phyloP scores from a whole-genome alignment of 1,140 invertebrate genomes.

The Drosophila baimaii region DNA sequence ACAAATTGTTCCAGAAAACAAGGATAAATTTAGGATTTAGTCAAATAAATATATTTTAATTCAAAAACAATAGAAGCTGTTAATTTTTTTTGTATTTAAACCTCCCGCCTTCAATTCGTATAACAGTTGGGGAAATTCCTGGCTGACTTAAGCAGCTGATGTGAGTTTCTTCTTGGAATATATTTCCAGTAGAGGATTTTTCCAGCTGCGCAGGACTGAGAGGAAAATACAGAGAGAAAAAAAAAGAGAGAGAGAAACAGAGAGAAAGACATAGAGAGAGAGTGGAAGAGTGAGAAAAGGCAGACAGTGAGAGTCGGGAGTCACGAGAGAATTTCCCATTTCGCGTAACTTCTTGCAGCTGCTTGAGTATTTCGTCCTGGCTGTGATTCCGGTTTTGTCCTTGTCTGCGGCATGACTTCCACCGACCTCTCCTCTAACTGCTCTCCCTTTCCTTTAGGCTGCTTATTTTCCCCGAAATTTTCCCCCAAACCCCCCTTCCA shows the following conservation, averaged over 20 bases:
- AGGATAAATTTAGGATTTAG: too few relatives aligned
- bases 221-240: not conserved
- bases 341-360: conserved; percentile 28
- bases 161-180: not conserved
- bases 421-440: too few relatives aligned
- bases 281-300: not conserved
- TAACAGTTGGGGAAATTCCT: conserved; percentile 44
- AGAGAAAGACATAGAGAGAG: not conserved
- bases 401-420: conserved; percentile 35
- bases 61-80: not conserved
- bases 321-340: not conserved
- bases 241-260: not conserved
- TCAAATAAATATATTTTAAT: not conserved
- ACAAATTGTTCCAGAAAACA: too few relatives aligned
- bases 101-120: conserved; percentile 22
- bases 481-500: not conserved
- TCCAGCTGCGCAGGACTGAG: conserved; percentile 51
- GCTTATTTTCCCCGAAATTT: not conserved
- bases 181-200: not conserved
- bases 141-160: conserved; percentile 11
- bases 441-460: not conserved
- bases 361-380: conserved; percentile 9
- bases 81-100: conserved; percentile 22
- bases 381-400: conserved; percentile 41
- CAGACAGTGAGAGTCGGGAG: too few relatives aligned